Percentiles rank a stretch among this genome's conserved stretches.
Evolutionary conservation across 2,113 vertebrate genomes (phyloP).

Genomic region (Mustela nigripes): DNA sequence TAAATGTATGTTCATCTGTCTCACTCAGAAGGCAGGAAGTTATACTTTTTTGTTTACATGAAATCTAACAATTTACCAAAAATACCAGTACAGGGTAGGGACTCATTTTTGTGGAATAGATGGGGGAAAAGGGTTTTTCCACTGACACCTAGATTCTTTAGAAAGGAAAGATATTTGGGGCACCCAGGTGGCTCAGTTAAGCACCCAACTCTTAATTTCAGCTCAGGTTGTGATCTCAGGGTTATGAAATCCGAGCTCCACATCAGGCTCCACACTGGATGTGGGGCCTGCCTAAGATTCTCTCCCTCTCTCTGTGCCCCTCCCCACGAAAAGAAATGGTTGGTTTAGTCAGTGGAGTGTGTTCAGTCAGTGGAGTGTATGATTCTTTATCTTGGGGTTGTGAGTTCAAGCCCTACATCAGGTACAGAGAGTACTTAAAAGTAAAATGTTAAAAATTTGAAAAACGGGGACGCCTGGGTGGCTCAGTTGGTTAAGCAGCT

Average conservation of each 20-base stretch:
- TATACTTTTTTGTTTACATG: not conserved
- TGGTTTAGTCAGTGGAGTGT: not conserved
- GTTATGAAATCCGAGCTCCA: not conserved
- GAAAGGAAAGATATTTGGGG: not conserved
- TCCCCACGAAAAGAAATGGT: not conserved
- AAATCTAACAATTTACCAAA: slow-evolving; percentile 25
- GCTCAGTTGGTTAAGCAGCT: too few relatives aligned
- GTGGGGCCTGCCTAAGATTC: not conserved
- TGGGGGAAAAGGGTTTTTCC: not conserved
- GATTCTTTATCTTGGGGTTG: not conserved
- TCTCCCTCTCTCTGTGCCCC: not conserved
- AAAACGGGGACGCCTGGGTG: not conserved
- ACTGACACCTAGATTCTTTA: not conserved
- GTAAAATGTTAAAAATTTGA: not conserved
- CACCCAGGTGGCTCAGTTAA: not conserved
- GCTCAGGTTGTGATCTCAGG: not conserved
- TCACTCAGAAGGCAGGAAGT: not conserved
- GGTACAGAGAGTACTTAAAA: not conserved
- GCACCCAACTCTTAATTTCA: not conserved
- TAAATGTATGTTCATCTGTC: slow-evolving; percentile 16
- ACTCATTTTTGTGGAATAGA: slow-evolving; percentile 7
- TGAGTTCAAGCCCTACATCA: not conserved
- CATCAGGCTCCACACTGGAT: not conserved
- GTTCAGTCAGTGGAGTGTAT: not conserved
- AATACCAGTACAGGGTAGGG: not conserved